Evolutionary conservation across 2,888 invertebrate genomes (phyloP).

Genomic region (Caenorhabditis sp.): DNA sequence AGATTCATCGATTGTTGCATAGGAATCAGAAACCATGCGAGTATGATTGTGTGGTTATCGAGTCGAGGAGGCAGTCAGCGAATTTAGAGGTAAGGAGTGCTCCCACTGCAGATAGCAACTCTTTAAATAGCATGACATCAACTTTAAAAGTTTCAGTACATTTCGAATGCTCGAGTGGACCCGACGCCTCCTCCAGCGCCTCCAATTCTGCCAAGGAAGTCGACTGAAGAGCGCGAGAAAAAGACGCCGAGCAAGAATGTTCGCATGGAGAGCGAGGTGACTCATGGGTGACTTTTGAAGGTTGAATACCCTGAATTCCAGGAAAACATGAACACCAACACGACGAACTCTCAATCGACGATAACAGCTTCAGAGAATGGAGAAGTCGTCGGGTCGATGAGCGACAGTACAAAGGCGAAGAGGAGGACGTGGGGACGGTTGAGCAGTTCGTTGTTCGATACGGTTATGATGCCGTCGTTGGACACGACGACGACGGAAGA

Average conservation of each 20-base stretch:
- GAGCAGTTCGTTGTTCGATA: slow-evolving; percentile 56
- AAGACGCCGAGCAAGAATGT: slow-evolving; percentile 27
- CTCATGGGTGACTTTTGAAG: not conserved
- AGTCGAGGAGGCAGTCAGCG: slow-evolving; percentile 39
- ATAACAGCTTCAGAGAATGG: slow-evolving; percentile 45
- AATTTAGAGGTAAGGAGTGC: slow-evolving; percentile 33
- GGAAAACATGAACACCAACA: slow-evolving; percentile 61
- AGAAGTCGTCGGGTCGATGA: not conserved
- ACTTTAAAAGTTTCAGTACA: slow-evolving; percentile 58
- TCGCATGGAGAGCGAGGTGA: slow-evolving; percentile 51
- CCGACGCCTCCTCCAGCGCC: slow-evolving; percentile 17
- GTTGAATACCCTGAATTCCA: no score
- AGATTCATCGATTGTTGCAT: slow-evolving; percentile 55
- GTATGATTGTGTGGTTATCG: slow-evolving; percentile 59
- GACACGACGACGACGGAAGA: slow-evolving; percentile 61
- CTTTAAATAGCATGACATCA: no score
- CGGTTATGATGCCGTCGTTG: slow-evolving; percentile 57
- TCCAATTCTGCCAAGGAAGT: slow-evolving; percentile 12
- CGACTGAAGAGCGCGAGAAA: slow-evolving; percentile 13
- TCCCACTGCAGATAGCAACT: not conserved
- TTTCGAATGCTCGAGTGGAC: slow-evolving; percentile 50
- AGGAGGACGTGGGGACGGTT: slow-evolving; percentile 59
- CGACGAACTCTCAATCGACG: slow-evolving; percentile 53
- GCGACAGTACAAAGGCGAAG: slow-evolving; percentile 41
- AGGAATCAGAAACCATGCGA: slow-evolving; percentile 49